Conservation (phyloP, 2,113 vertebrate genomes). For the Chrysochloris asiatica region DNA sequence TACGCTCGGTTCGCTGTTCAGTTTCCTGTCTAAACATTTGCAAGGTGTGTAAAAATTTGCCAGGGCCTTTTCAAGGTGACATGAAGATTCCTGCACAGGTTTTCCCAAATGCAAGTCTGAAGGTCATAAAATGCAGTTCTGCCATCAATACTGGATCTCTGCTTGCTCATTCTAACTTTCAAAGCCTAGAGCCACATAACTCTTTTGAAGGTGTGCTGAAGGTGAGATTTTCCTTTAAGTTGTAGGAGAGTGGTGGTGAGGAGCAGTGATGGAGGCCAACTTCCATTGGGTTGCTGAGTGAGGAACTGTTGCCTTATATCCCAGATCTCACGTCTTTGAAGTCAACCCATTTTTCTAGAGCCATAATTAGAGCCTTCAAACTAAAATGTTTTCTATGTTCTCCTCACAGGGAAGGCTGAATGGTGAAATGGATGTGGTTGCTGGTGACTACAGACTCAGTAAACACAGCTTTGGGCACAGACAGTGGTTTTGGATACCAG, state of each 20-base stretch:
- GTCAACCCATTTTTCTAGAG: not conserved
- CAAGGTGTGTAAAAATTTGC: slow-evolving; percentile 31
- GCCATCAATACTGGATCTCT: not conserved
- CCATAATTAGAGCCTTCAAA: not conserved
- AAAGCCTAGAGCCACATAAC: slow-evolving; percentile 47
- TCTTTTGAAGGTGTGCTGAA: slow-evolving; percentile 1
- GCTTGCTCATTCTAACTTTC: not conserved
- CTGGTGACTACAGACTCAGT: not conserved
- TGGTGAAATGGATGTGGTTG: not conserved
- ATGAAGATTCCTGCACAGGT: not conserved
- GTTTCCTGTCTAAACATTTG: slow-evolving; percentile 39
- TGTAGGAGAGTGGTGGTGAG: not conserved
- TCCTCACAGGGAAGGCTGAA: not conserved
- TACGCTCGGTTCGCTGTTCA: not conserved
- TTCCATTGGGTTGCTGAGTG: slow-evolving; percentile 22
- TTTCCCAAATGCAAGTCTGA: slow-evolving; percentile 41
- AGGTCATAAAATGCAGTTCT: slow-evolving; percentile 29
- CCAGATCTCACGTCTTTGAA: slow-evolving; percentile 33
- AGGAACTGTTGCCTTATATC: slow-evolving; percentile 34
- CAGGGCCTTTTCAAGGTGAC: not conserved
- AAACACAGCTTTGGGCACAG: not conserved
- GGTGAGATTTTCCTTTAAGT: not conserved
- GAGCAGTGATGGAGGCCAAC: not conserved
- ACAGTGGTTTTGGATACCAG: not conserved
- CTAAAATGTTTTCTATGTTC: not conserved